Conservation (phyloP, 2,113 vertebrate genomes). For the Elaphurus davidianus region DNA sequence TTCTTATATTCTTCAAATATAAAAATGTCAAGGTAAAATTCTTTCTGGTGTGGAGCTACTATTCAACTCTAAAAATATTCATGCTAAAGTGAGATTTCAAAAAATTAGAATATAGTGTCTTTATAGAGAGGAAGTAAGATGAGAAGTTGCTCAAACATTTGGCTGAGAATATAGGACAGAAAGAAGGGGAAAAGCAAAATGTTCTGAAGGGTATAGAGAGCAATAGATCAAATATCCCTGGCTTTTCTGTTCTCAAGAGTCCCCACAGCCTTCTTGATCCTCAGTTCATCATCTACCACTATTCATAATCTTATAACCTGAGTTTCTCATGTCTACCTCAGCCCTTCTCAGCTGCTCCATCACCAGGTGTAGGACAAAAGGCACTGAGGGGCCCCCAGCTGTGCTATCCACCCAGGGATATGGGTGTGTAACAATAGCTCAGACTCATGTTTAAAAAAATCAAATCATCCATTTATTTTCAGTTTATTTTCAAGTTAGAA, state of each 20-base stretch:
- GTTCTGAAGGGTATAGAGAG: conserved; percentile 32
- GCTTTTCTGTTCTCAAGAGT: conserved; percentile 31
- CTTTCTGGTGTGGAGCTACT: conserved; percentile 39
- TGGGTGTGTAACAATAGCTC: conserved; percentile 12
- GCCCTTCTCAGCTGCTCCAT: neutral
- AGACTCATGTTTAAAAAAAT: conserved; percentile 41
- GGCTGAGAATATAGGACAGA: neutral
- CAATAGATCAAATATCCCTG: conserved; percentile 32
- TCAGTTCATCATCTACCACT: conserved; percentile 35
- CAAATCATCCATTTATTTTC: conserved; percentile 43
- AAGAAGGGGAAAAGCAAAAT: neutral
- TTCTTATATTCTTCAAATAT: neutral
- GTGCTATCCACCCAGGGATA: conserved; percentile 40
- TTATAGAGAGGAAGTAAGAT: conserved; percentile 46
- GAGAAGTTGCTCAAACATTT: conserved; percentile 47
- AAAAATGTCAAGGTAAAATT: conserved; percentile 50
- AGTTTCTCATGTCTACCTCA: neutral
- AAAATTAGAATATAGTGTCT: conserved; percentile 35
- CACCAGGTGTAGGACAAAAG: conserved; percentile 37
- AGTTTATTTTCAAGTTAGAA: conserved; percentile 65
- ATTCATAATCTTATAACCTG: conserved; percentile 37
- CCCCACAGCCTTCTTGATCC: conserved; percentile 43
- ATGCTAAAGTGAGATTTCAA: conserved; percentile 46
- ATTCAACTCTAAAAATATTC: conserved; percentile 53
- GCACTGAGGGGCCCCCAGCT: conserved; percentile 22